Evolutionary conservation across 2,113 vertebrate genomes (phyloP), one percentile per base, ranked within the genome.

Genomic region (Nycticryphes semicollaris): DNA sequence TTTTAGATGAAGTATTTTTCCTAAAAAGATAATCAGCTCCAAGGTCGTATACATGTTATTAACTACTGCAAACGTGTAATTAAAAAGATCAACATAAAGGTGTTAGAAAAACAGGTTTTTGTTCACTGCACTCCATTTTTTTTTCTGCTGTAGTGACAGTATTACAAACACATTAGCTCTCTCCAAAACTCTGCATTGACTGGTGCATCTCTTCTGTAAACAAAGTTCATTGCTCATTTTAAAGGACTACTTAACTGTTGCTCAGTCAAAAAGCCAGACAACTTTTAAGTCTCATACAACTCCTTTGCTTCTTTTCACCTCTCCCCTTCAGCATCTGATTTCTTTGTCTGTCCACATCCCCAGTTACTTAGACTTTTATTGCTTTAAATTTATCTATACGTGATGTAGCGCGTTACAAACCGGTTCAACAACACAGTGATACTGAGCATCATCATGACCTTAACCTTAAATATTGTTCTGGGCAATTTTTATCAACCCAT

Each of bases 271-370:
- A 78, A 63, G 60, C 53, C 67, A 45, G 21, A 33, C 0, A 4
- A 39, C 8, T n/a, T 35, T 6, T 15, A 2, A n/a, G 7, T 51
- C 41, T 77, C 56, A 28, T 1, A 12, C 0, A 1, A 28, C 47
- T 75, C 54, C 39, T 60, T 48, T 67, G 68, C 59, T 62, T 21
- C 68, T 48, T 43, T 45, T 31, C 45, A 23, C 14, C 25, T 80
- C 56, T 78, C 39, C 50, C 30, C 28, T 69, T 39, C 22, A 31
- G 10, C 37, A 53, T 10, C 8, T 41, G 41, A 39, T 43, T 50
- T 84, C 60, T 56, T 30, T 33, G 14, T 50, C 63, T 56, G 13
- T 13, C 39, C 1, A 2, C 35, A 48, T 25, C 35, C 37, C 48
- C 30, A 30, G 12, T 7, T 9, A 25, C 13, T 23, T 21, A 37